A percentile compares a stretch with the other conserved stretches of the same genome.
These are phyloP conservation scores for Anoura caudifer DNA, from an alignment of 2,113 vertebrate genomes.

Conservation along the genomic window DNA sequence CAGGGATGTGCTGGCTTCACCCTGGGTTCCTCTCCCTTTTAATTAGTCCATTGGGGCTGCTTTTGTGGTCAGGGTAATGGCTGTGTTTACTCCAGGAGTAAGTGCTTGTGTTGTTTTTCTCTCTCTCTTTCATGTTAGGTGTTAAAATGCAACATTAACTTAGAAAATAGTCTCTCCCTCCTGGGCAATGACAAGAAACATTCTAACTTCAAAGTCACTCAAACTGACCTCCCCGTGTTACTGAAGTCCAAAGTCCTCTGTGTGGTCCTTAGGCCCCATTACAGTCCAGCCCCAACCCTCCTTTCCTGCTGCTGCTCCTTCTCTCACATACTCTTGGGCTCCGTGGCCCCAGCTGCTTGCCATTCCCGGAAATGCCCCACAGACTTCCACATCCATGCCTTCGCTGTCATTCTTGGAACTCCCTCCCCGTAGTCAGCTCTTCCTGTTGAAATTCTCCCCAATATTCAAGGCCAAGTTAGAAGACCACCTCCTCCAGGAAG, in stretches of 20 bases:
- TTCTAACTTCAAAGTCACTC: neutral
- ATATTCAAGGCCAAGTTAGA: neutral
- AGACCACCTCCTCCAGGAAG: neutral
- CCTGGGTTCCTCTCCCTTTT: neutral
- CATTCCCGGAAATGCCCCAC: neutral
- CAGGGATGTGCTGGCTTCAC: neutral
- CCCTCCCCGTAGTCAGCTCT: neutral
- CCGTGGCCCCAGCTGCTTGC: neutral
- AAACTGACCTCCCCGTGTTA: neutral
- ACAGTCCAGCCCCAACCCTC: neutral
- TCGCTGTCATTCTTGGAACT: neutral
- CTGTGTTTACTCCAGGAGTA: constrained; percentile 15
- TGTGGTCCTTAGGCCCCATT: neutral
- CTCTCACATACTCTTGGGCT: neutral
- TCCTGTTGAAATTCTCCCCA: neutral
- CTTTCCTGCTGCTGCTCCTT: neutral
- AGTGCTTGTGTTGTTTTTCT: neutral
- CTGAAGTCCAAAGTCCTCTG: neutral
- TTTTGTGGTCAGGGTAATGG: neutral
- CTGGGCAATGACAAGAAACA: neutral
- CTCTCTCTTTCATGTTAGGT: neutral
- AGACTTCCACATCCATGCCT: neutral
- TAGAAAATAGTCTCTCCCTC: constrained; percentile 23
- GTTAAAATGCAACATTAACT: constrained; percentile 46
- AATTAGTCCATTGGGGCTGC: neutral